Base-by-base conservation (phyloP, 2,797 vertebrate genomes). In the Pteronotus mesoamericanus region DNA sequence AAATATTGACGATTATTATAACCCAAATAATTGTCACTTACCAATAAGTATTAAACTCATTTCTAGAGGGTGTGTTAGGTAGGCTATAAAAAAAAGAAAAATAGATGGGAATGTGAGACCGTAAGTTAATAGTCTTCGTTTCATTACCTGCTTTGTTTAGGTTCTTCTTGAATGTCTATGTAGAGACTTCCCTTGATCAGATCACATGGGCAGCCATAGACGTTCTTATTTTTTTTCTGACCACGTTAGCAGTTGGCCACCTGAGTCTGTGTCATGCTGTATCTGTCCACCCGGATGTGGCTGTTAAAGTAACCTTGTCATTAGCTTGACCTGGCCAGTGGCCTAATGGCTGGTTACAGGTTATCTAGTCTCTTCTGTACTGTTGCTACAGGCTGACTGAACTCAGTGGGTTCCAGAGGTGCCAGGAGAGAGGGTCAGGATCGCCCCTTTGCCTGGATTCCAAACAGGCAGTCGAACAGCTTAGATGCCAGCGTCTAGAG, bases 281-380 rank as follows among this genome's bases (percentile, higher is more conserved):
- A 14, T 95, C 92, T 83, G 44, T 92, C 77, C n/a, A 85, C 51
- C 61, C 26, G 32, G 57, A 91, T 68, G 68, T 77, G 83, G 77
- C 46, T 82, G 46, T 86, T 90, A 61, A 72, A 61, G 69, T 78
- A 86, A 95, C 85, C 84, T 94, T 64, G 29, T 95, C 96, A 94
- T 96, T 97, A 96, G 61, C 72, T 94, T 90, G 84, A 92, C 91
- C 96, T 92, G 72, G 92, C 93, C 93, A 94, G 92, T 61, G 77
- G 39, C 59, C 78, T 84, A 93, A 68, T 97, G 96, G 97, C 93
- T 86, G 24, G 77, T 86, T 97, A 88, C 68, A 87, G 94, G 95
- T 97, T 96, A 94, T 95, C 89, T 91, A 89, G 96, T 97, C 78
- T 29, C 91, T 93, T 86, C 37, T 53, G 19, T 48, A 18, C 34